These are phyloP conservation scores for Anoplophora glabripennis DNA, from an alignment of 1,140 invertebrate species.

Conservation along the genomic window DNA sequence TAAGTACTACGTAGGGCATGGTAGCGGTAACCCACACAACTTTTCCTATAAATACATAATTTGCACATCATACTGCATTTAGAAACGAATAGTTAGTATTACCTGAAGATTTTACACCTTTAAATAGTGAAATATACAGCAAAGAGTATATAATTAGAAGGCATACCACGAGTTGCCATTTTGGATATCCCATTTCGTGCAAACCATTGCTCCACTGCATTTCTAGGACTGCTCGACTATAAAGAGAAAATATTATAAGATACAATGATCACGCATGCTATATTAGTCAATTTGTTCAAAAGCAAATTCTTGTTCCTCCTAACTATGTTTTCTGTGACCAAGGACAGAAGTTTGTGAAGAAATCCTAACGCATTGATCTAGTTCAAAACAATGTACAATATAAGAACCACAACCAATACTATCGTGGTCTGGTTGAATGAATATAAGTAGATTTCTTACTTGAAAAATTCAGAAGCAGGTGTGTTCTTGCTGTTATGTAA, in stretches of 20 bases:
- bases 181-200: slow-evolving; percentile 67
- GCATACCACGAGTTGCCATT: slow-evolving; percentile 71
- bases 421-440: no score
- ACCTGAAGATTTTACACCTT: slow-evolving; percentile 85
- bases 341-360: no score
- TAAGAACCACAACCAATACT: no score
- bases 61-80: neutral
- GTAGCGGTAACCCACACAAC: slow-evolving; percentile 81
- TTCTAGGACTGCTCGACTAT: slow-evolving; percentile 76
- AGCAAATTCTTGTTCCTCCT: no score
- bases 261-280: no score
- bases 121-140: slow-evolving; percentile 77
- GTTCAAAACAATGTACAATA: no score
- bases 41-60: slow-evolving; percentile 55
- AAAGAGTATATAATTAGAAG: slow-evolving; percentile 71
- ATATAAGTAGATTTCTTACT: slow-evolving; percentile 47
- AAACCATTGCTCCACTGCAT: slow-evolving; percentile 70
- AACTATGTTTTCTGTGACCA: no score
- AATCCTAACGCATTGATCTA: no score
- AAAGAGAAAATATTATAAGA: slow-evolving; percentile 34
- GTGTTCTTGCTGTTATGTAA: slow-evolving; percentile 53
- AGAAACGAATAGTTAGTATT: slow-evolving; percentile 44
- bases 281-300: no score
- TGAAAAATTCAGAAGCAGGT: slow-evolving; percentile 65
- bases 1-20: slow-evolving; percentile 74